A percentile compares a stretch with the other conserved stretches of the same genome.
phyloP scores from a whole-genome alignment of 23 tunicate species.

The Corella eumyota region DNA sequence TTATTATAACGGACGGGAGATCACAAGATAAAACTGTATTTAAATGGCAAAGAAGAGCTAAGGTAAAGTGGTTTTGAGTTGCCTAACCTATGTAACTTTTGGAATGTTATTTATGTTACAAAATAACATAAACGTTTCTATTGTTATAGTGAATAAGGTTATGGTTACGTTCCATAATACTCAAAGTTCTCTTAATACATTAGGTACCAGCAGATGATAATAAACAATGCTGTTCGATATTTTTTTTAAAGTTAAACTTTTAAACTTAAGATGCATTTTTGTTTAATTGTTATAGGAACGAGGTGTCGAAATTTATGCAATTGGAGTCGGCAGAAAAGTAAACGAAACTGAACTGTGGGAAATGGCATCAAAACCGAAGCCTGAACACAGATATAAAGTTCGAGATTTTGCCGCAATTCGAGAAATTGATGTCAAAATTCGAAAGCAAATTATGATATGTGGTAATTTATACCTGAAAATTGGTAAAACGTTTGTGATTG shows the following conservation, averaged over 20 bases:
- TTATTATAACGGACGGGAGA: conserved; percentile 84
- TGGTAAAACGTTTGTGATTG: too few relatives aligned
- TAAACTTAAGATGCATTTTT: too few relatives aligned
- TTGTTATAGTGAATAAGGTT: too few relatives aligned
- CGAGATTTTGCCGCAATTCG: conserved; percentile 29
- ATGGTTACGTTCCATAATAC: too few relatives aligned
- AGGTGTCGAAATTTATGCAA: conserved; percentile 51
- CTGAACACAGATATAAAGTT: conserved; percentile 28
- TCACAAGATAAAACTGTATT: conserved; percentile 68
- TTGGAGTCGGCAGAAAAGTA: conserved; percentile 53
- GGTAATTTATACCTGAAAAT: background rate
- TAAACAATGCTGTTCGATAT: too few relatives aligned
- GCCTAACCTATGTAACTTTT: too few relatives aligned
- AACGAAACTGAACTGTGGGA: conserved; percentile 34
- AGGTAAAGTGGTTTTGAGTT: conserved; percentile 22
- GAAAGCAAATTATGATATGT: conserved; percentile 11
- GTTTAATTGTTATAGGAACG: conserved; percentile 7
- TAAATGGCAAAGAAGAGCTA: conserved; percentile 52
- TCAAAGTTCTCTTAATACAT: too few relatives aligned
- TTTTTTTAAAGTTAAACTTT: too few relatives aligned
- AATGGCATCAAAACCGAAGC: conserved; percentile 77
- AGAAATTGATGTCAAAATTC: conserved; percentile 11
- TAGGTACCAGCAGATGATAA: too few relatives aligned
- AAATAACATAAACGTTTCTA: too few relatives aligned
- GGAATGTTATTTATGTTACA: too few relatives aligned